A percentile compares a stretch with the other conserved stretches of the same genome.
phyloP scores from a whole-genome alignment of 2,113 vertebrate genomes.

The Eulemur rufifrons region DNA sequence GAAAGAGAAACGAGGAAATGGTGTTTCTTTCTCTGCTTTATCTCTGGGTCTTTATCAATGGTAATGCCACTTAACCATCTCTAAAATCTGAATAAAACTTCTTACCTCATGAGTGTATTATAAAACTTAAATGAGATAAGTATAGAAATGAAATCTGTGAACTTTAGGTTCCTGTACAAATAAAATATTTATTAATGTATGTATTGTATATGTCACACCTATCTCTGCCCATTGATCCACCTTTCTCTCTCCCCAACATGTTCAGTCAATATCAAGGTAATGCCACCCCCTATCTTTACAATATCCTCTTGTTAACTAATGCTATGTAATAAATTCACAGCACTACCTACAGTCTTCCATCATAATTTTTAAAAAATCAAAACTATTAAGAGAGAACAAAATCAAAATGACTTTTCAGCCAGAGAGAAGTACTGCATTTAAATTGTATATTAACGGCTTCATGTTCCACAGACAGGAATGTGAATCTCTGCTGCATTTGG shows the following conservation, averaged over 20 bases:
- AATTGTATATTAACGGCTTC: conserved; percentile 78
- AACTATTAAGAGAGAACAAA: conserved; percentile 70
- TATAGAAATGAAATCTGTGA: not conserved
- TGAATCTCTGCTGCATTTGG: conserved; percentile 70
- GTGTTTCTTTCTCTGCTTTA: not conserved
- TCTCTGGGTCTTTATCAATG: not conserved
- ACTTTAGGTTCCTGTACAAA: not conserved
- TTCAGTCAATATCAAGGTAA: not conserved
- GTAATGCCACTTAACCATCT: not conserved
- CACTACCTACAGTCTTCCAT: conserved; percentile 49
- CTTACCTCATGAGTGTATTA: not conserved
- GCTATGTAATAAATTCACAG: conserved; percentile 68
- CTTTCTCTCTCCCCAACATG: not conserved
- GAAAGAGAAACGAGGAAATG: not conserved
- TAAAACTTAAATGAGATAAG: not conserved
- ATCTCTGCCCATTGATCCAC: not conserved
- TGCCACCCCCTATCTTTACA: conserved; percentile 10
- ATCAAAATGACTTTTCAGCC: conserved; percentile 70
- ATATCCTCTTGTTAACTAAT: conserved; percentile 65
- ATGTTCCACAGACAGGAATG: conserved; percentile 66
- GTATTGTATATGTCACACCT: not conserved
- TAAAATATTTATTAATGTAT: not conserved
- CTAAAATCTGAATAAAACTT: not conserved
- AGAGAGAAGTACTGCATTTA: conserved; percentile 79
- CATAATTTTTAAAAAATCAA: conserved; percentile 58